A percentile compares a stretch with the other conserved stretches of the same genome.
Conservation (phyloP, 2,888 invertebrate species). For the Stictocephala bisonia region DNA sequence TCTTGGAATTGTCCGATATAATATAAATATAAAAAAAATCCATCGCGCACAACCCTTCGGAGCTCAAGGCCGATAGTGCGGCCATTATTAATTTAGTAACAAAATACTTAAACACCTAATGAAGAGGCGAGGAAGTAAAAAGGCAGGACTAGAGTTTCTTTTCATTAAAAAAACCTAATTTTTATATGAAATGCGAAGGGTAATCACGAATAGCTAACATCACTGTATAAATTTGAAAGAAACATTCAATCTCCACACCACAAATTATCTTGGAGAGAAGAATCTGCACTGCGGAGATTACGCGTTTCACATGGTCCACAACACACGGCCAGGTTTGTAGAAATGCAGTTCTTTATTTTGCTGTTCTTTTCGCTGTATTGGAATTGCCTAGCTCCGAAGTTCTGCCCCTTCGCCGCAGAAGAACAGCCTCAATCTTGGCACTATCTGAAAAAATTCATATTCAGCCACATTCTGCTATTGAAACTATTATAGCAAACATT, state of each 20-base stretch:
- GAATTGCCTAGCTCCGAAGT: slow-evolving; percentile 53
- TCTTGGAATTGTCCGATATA: slow-evolving; percentile 47
- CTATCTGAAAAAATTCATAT: slow-evolving; percentile 35
- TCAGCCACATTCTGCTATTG: background rate
- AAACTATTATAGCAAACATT: background rate
- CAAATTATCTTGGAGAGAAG: slow-evolving; percentile 3
- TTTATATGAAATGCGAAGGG: slow-evolving; percentile 44
- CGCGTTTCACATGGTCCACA: slow-evolving; percentile 39
- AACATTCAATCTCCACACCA: slow-evolving; percentile 19
- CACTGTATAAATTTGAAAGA: slow-evolving; percentile 42
- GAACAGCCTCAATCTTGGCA: slow-evolving; percentile 42
- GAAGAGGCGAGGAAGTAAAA: slow-evolving; percentile 52
- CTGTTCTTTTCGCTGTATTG: slow-evolving; percentile 54
- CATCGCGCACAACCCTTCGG: slow-evolving; percentile 50
- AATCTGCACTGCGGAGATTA: slow-evolving; percentile 32
- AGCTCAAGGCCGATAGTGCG: slow-evolving; percentile 22
- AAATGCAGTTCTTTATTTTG: slow-evolving; percentile 53
- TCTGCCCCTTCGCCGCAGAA: slow-evolving; percentile 49
- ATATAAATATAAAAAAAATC: slow-evolving; percentile 54
- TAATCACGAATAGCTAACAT: slow-evolving; percentile 34
- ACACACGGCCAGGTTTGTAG: slow-evolving; percentile 47
- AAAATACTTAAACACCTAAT: slow-evolving; percentile 14
- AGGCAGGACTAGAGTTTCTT: slow-evolving; percentile 58
- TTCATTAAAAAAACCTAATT: slow-evolving; percentile 51
- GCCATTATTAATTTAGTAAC: slow-evolving; percentile 24